phyloP scores from a whole-genome alignment of 2,113 vertebrate genomes.

The Laticauda laticaudata region DNA sequence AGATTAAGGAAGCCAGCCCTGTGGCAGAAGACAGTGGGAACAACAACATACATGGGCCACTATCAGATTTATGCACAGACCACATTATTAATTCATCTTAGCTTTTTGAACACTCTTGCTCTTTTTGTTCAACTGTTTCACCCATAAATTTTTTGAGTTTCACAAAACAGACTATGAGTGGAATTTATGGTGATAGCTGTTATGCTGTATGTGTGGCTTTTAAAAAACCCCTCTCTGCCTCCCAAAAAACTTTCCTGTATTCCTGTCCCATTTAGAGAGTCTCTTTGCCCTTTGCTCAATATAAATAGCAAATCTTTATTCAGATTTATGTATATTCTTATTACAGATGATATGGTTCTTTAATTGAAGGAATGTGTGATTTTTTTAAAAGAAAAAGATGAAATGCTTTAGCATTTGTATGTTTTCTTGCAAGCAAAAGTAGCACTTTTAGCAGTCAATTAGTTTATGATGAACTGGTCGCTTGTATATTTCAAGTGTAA shows the following conservation, averaged over 20 bases:
- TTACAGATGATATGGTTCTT: slow-evolving; percentile 64
- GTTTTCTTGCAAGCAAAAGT: slow-evolving; percentile 60
- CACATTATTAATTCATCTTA: slow-evolving; percentile 65
- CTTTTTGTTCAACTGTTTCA: slow-evolving; percentile 24
- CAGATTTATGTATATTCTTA: slow-evolving; percentile 61
- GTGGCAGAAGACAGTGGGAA: slow-evolving; percentile 43
- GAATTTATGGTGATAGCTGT: slow-evolving; percentile 50
- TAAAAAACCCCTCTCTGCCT: slow-evolving; percentile 32
- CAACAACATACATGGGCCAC: slow-evolving; percentile 34
- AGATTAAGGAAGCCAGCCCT: slow-evolving; percentile 33
- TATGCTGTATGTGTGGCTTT: slow-evolving; percentile 53
- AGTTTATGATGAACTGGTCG: slow-evolving; percentile 59
- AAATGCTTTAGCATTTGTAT: slow-evolving; percentile 59
- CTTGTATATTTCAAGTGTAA: slow-evolving; percentile 65
- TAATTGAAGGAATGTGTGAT: slow-evolving; percentile 64
- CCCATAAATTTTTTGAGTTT: slow-evolving; percentile 47
- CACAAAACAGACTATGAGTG: slow-evolving; percentile 64
- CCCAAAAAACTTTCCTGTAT: slow-evolving; percentile 19
- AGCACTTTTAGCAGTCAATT: slow-evolving; percentile 72
- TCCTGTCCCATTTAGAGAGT: slow-evolving; percentile 44
- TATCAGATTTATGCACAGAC: slow-evolving; percentile 54
- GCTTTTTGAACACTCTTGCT: slow-evolving; percentile 30
- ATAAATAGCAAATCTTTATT: slow-evolving; percentile 51
- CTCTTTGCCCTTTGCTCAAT: neutral
- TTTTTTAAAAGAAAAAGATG: slow-evolving; percentile 25